Base-by-base conservation (phyloP, 1,140 invertebrate species). In the Leptoteleia sp. region DNA sequence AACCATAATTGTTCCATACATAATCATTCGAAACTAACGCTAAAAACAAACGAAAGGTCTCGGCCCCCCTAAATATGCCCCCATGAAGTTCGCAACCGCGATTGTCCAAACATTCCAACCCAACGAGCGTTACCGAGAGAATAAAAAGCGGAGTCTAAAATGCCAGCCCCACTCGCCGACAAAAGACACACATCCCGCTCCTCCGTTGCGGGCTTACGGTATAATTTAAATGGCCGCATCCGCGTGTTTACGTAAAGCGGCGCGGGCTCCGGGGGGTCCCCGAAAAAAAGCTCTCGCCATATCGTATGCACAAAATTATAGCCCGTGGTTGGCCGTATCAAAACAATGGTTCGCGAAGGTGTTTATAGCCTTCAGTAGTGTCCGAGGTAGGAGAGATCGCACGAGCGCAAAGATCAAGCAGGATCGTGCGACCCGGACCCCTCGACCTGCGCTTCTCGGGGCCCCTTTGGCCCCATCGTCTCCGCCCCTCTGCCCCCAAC, bases 351-450 rank as follows among this genome's bases (percentile, higher is more conserved):
- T 81, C 73, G 78, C 64, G 45, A 67, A 59, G 82, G 64, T 64
- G 82, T 83, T 85, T 83, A 82, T 83, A 85, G 83, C 82, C 72
- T 78, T 83, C 80, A 82, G 80, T 84, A 85, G 82, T 82, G 79
- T 81, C 76, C 81, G 80, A 84, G 76, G 79, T 80, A 83, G 80
- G 79, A 85, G 83, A 85, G 85, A 87, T 88, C 85, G 87, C 85
- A 88, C 85, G 87, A 88, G 86, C 86, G 86, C 87, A 88, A 88
- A 88, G 86, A 89, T 89, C 88, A 87, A 89, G 82, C 85, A 85
- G 84, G 86, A 88, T 89, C 88, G 88, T 89, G 87, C 85, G 87
- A 89, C 88, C 87, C 86, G 87, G 86, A 87, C 85, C 86, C 86
- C 86, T 87, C 87, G 87, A 86, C 83, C 85, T 85, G 83, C 82